Percentiles rank a stretch among this genome's conserved stretches.
These are phyloP conservation scores for Schizopygopsis malacanthus DNA, from an alignment of 2,797 vertebrate genomes.

Conservation along the genomic window DNA sequence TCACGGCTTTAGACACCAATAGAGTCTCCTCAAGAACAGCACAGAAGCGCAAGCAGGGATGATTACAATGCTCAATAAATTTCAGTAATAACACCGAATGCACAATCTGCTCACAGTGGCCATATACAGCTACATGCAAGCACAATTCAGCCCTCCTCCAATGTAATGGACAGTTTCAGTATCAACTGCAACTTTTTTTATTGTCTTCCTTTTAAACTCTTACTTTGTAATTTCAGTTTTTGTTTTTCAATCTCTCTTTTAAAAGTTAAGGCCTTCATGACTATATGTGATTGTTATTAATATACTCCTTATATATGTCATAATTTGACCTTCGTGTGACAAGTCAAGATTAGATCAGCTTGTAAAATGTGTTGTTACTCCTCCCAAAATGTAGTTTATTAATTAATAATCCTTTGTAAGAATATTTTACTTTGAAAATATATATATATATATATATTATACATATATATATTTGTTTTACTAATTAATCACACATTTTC, in stretches of 20 bases:
- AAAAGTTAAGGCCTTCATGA: neutral
- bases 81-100: slow-evolving; percentile 22
- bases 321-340: neutral
- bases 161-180: neutral
- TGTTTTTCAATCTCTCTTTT: neutral
- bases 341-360: neutral
- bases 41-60: neutral
- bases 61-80: slow-evolving; percentile 23
- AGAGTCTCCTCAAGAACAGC: slow-evolving; percentile 13
- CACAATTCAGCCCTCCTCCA: neutral
- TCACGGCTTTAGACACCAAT: slow-evolving; percentile 5
- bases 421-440: no score
- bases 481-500: no score
- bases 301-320: neutral
- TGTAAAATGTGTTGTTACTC: no score
- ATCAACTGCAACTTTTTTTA: neutral
- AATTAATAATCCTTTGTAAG: no score
- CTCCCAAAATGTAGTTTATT: no score
- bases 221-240: neutral
- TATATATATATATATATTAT: no score
- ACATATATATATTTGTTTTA: no score
- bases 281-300: neutral
- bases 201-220: neutral
- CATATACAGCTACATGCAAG: neutral
- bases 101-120: neutral